phyloP scores from a whole-genome alignment of 1,140 invertebrate genomes.

The Phymastichus coffea region DNA sequence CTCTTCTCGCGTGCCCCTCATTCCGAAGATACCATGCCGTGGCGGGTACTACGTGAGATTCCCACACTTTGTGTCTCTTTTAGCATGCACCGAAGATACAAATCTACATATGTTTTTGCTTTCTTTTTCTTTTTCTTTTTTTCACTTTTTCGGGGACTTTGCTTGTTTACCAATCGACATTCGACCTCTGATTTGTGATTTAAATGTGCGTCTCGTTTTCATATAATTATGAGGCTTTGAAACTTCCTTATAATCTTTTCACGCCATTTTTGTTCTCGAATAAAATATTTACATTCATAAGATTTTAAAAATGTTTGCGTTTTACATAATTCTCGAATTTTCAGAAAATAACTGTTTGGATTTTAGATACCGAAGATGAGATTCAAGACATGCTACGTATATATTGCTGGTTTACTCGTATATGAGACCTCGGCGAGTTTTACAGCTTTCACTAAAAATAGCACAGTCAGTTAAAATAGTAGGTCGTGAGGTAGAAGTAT shows the following conservation, averaged over 20 bases:
- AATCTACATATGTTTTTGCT: constrained; percentile 13
- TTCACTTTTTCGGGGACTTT: neutral
- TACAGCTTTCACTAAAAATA: constrained; percentile 5
- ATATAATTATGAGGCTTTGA: too few relatives aligned
- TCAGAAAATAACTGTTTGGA: too few relatives aligned
- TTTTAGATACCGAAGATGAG: too few relatives aligned
- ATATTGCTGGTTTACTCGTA: too few relatives aligned
- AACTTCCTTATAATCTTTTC: too few relatives aligned
- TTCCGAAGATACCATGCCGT: constrained; percentile 49
- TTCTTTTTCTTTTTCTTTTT: neutral
- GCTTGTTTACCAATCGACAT: neutral
- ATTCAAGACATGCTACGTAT: too few relatives aligned
- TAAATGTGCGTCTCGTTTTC: too few relatives aligned
- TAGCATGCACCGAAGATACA: neutral
- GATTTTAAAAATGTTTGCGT: too few relatives aligned
- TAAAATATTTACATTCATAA: too few relatives aligned
- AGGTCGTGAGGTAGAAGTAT: neutral
- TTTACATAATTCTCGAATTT: too few relatives aligned
- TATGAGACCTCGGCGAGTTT: neutral
- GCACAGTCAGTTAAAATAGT: constrained; percentile 3
- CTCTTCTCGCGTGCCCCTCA: constrained; percentile 51
- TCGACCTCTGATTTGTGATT: too few relatives aligned
- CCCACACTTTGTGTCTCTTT: constrained; percentile 52
- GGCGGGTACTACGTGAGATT: constrained; percentile 50
- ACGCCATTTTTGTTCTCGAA: too few relatives aligned